phyloP scores from a whole-genome alignment of 2,888 invertebrate genomes.

The Malachius bipustulatus region DNA sequence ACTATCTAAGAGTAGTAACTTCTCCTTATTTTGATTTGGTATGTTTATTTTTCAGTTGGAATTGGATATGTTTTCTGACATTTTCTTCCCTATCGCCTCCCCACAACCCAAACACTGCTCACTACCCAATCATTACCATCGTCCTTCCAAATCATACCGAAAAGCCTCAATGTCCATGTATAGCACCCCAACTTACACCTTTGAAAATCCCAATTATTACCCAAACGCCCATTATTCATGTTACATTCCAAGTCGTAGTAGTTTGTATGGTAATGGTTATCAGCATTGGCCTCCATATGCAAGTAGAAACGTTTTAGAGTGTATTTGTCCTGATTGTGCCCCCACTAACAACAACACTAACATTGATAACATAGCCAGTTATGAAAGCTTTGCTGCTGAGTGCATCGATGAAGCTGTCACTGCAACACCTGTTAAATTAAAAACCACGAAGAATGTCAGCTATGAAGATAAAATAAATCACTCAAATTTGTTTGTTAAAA shows the following conservation, averaged over 20 bases:
- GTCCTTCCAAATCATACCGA: slow-evolving; percentile 28
- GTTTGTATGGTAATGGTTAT: slow-evolving; percentile 27
- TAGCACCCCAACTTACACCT: slow-evolving; percentile 30
- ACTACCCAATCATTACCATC: slow-evolving; percentile 31
- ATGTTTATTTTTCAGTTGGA: slow-evolving; percentile 45
- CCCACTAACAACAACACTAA: too few relatives aligned
- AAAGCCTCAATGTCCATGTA: slow-evolving; percentile 34
- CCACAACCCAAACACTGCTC: slow-evolving; percentile 28
- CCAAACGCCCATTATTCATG: slow-evolving; percentile 13
- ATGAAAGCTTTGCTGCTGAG: too few relatives aligned
- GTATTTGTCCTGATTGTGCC: too few relatives aligned
- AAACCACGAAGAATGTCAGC: too few relatives aligned
- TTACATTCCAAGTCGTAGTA: slow-evolving; percentile 28
- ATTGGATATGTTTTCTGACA: slow-evolving; percentile 65
- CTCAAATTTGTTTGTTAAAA: too few relatives aligned
- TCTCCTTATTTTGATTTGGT: neutral
- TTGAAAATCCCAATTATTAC: slow-evolving; percentile 10
- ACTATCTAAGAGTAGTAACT: too few relatives aligned
- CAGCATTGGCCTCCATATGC: slow-evolving; percentile 32
- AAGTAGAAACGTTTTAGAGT: too few relatives aligned
- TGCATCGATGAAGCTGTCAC: too few relatives aligned
- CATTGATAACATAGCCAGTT: too few relatives aligned
- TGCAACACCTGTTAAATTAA: too few relatives aligned
- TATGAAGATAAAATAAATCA: too few relatives aligned
- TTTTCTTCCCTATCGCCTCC: slow-evolving; percentile 46